phyloP scores from a whole-genome alignment of 2,888 invertebrate species.

The Tetranychus piercei region DNA sequence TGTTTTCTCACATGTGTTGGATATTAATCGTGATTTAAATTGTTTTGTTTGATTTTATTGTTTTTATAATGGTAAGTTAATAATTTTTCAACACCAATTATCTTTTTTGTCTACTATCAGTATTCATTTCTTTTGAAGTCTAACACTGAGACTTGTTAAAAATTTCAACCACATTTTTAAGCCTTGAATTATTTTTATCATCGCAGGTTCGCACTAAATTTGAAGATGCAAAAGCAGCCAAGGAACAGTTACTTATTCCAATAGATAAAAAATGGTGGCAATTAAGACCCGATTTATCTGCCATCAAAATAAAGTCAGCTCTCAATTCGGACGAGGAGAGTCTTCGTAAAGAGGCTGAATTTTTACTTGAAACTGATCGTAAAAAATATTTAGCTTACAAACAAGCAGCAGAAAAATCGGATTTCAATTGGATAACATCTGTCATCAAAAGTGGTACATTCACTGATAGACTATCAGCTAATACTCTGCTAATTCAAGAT shows the following conservation, averaged over 20 bases:
- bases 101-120: not conserved
- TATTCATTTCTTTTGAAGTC: not conserved
- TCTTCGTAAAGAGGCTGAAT: conserved; percentile 4
- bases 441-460: conserved; percentile 61
- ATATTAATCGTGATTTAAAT: too few relatives aligned
- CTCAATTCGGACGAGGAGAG: not conserved
- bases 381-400: conserved; percentile 6
- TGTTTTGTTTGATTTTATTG: not conserved
- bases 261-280: not conserved
- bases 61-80: not conserved
- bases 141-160: not conserved
- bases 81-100: not conserved
- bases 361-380: not conserved
- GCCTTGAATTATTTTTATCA: not conserved
- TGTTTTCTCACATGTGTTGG: too few relatives aligned
- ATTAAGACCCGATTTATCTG: not conserved
- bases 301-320: not conserved
- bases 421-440: conserved; percentile 48
- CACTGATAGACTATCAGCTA: conserved; percentile 66
- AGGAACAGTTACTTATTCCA: not conserved
- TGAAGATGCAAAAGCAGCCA: not conserved
- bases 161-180: too few relatives aligned
- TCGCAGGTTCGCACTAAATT: not conserved
- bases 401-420: not conserved
- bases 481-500: conserved; percentile 58